Percentiles rank a stretch among this genome's conserved stretches.
Conservation (phyloP, 1,140 invertebrate species). For the Cryptotermes secundus region DNA sequence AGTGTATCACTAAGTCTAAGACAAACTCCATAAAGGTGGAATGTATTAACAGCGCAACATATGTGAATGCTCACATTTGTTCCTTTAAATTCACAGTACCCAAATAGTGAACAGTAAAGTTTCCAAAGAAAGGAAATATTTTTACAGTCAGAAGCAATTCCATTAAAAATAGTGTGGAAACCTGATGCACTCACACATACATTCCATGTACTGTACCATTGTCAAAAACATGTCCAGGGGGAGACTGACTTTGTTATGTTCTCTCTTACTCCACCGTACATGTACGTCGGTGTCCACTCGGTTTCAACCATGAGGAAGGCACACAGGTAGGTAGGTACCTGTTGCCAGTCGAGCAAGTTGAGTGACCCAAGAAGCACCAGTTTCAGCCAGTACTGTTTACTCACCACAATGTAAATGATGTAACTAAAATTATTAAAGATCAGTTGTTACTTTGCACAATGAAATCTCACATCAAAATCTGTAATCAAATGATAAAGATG, state of each 20-base stretch:
- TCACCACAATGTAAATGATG: neutral
- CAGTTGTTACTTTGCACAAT: conserved; percentile 1
- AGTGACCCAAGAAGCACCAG: neutral
- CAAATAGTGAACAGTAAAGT: no score
- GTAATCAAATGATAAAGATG: neutral
- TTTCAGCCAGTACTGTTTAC: conserved; percentile 5
- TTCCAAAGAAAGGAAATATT: no score
- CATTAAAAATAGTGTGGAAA: neutral
- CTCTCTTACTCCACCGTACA: neutral
- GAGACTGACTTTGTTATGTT: neutral
- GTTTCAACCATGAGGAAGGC: neutral
- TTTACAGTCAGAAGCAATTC: no score
- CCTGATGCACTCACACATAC: conserved; percentile 7
- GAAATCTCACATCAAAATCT: conserved; percentile 1
- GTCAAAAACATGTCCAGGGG: neutral
- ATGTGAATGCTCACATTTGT: no score
- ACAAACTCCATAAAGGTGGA: no score
- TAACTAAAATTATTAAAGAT: conserved; percentile 14
- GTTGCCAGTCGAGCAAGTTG: neutral
- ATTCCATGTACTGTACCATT: conserved; percentile 6
- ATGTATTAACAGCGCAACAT: no score
- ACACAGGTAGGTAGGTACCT: no score
- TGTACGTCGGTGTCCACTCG: neutral
- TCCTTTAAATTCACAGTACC: no score
- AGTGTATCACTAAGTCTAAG: no score